Evolutionary conservation across 2,797 vertebrate genomes (phyloP), one percentile per base, ranked within the genome.

Genomic region (Otolemur crassicaudatus): DNA sequence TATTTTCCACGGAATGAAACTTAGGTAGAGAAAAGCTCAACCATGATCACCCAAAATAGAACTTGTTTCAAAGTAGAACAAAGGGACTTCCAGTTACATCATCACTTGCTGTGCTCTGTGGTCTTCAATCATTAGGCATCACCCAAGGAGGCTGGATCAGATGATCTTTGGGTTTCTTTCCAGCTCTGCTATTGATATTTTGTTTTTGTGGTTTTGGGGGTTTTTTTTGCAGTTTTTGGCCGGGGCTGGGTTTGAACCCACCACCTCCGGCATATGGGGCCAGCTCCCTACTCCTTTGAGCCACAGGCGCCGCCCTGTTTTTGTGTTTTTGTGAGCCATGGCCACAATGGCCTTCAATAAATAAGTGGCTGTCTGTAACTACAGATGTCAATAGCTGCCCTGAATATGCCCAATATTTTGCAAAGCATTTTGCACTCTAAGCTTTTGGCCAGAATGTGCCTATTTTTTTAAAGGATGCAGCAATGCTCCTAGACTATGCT

Each of bases 311-410:
- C 40, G 6, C 40, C 40, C 7, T 43, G 40, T 7, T 25, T 87
- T n/a, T 75, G 5, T 93, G 72, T 63, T 69, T 91, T 31, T 86
- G 49, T 70, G 79, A 93, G 37, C 25, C 17, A 29, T 37, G 13
- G n/a, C 2, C 12, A 1, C 34, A 8, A 10, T 53, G 40, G 27
- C 9, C 23, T 85, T 94, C 49, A 31, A 40, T 16, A 72, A 81
- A 14, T 7, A 37, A 77, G 4, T 56, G 25, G 27, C 87, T 53
- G 14, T 53, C 49, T 53, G 14, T 53, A 69, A 46, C 13, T 79
- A 61, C 1, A 37, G 20, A 63, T 29, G 22, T 0, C 31, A 25
- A 22, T 14, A 43, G 4, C 10, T 77, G 13, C 7, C n/a, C 17
- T 43, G 34, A 94, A 76, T 9, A 89, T 56, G 9, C 14, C 37